These are phyloP conservation scores for Gastracanthus pulcherrimus DNA, from an alignment of 2,888 invertebrate species.

Conservation along the genomic window DNA sequence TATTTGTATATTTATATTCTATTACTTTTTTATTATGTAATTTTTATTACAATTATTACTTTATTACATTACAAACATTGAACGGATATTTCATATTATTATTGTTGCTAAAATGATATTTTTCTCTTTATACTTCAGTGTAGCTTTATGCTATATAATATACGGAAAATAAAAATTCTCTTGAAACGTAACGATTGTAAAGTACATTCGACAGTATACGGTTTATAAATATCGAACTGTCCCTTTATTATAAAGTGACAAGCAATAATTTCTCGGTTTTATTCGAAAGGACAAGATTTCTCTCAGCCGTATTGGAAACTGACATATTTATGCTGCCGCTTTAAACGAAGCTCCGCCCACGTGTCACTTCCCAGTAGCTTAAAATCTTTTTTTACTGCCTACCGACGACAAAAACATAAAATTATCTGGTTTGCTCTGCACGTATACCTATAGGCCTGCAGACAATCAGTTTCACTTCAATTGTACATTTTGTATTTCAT, in stretches of 20 bases:
- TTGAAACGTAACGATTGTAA: no score
- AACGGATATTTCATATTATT: no score
- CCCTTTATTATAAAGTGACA: conserved; percentile 18
- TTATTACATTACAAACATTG: no score
- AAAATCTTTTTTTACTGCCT: neutral
- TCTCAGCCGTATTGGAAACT: conserved; percentile 30
- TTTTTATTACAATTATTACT: no score
- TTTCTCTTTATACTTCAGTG: no score
- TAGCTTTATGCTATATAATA: no score
- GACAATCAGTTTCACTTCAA: neutral
- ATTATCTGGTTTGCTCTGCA: neutral
- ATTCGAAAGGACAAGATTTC: conserved; percentile 35
- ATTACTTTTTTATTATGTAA: no score
- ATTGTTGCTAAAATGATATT: no score
- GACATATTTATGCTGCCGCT: conserved; percentile 38
- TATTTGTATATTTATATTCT: no score
- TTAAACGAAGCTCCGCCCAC: conserved; percentile 28
- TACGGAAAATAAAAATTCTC: no score
- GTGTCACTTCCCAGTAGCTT: conserved; percentile 28
- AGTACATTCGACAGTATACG: no score
- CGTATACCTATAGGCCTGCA: neutral
- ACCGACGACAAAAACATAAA: neutral
- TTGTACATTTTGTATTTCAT: neutral
- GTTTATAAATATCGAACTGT: conserved; percentile 19
- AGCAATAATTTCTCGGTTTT: conserved; percentile 10